Evolutionary conservation across 2,113 vertebrate species (phyloP).

Genomic region (Grammomys dolichurus): DNA sequence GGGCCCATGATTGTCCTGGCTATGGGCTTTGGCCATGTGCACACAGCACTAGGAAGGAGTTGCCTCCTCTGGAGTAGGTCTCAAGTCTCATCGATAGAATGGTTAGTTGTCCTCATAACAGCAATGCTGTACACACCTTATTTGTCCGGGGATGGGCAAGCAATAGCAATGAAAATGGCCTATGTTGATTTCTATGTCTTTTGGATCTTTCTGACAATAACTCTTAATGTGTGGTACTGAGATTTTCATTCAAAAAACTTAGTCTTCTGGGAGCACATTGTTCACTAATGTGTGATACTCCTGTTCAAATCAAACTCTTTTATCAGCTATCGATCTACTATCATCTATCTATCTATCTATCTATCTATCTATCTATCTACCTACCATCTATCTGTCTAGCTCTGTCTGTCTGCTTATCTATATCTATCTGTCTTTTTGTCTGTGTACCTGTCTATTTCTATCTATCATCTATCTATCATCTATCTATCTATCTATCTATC

Average conservation of each 20-base stretch:
- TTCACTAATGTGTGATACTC: not conserved
- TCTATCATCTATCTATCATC: not conserved
- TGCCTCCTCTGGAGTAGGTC: not conserved
- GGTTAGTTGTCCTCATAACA: not conserved
- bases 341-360: not conserved
- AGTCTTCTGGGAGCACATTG: too few relatives aligned
- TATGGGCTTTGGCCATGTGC: not conserved
- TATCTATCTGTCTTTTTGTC: too few relatives aligned
- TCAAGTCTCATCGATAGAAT: not conserved
- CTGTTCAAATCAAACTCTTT: not conserved
- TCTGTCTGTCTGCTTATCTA: too few relatives aligned
- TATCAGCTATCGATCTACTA: too few relatives aligned
- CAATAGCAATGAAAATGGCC: not conserved
- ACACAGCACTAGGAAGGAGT: too few relatives aligned
- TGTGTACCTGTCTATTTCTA: too few relatives aligned
- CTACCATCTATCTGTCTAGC: not conserved
- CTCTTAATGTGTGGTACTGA: not conserved
- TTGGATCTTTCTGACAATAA: not conserved
- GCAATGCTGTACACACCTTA: too few relatives aligned
- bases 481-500: not conserved
- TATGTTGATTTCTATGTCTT: not conserved
- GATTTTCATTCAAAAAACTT: not conserved
- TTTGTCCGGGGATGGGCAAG: rapidly evolving
- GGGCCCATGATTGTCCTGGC: not conserved
- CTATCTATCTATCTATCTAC: not conserved